These are phyloP conservation scores for Gymnorhina tibicen DNA, from an alignment of 2,113 vertebrate species.

Conservation along the genomic window DNA sequence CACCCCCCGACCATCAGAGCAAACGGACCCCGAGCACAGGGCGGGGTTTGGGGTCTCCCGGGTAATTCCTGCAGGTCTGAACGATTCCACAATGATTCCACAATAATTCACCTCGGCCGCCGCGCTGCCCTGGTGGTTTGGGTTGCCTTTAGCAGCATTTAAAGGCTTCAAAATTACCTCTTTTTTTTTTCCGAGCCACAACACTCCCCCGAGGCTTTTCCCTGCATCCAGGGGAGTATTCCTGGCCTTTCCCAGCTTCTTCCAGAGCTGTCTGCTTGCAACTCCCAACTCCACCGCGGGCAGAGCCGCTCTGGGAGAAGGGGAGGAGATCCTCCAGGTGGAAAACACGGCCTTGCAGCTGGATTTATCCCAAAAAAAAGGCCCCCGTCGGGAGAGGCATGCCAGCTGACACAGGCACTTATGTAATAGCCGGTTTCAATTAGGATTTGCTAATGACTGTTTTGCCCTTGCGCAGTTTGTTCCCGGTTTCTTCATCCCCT, in stretches of 20 bases:
- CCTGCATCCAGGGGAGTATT: not conserved
- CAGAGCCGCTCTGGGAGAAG: no score
- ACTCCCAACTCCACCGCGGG: accelerated
- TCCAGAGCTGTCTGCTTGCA: not conserved
- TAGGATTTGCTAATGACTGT: slow-evolving; percentile 43
- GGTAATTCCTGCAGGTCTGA: not conserved
- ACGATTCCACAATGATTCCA: not conserved
- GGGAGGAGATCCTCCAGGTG: not conserved
- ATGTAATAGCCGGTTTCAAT: slow-evolving; percentile 19
- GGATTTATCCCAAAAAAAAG: not conserved
- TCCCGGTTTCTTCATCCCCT: slow-evolving; percentile 41
- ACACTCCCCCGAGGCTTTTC: not conserved
- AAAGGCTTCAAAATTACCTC: not conserved
- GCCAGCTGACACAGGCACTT: not conserved
- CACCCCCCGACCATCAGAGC: not conserved
- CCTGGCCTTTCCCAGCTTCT: not conserved
- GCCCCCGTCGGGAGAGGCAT: not conserved
- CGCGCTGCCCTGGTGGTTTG: not conserved
- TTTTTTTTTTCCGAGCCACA: not conserved
- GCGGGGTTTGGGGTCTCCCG: not conserved
- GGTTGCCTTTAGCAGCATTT: not conserved
- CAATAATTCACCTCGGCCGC: not conserved
- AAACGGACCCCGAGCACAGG: not conserved
- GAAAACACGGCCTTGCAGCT: not conserved
- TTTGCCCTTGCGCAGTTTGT: slow-evolving; percentile 18